Base-by-base conservation (phyloP, 2,113 vertebrate species). In the Cryptoleucopteryx plumbea region DNA sequence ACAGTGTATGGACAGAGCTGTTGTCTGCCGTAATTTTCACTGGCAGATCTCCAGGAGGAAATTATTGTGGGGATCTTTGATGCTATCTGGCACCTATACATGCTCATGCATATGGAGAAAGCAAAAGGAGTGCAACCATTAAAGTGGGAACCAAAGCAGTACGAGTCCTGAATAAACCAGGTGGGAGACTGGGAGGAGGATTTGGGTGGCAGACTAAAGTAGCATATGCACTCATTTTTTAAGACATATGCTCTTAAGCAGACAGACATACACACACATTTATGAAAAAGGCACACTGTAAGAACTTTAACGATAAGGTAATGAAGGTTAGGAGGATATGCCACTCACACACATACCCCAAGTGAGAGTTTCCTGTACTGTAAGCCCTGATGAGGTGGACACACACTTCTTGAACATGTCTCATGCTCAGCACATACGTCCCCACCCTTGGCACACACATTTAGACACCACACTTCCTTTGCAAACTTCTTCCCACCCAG, bases 21-120 rank as follows among this genome's bases (percentile, higher is more conserved):
- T 56, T 86, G 70, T 85, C 87, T 14, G 19, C 40, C 21, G 43
- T 85, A 23, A 63, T 89, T 77, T 86, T 86, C 4, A 0, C 52
- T 91, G 93, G 92, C 74, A 75, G 40, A 62, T 82, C 55, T 96
- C 87, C 87, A 94, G 92, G 36, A 95, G 63, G 80, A 94, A 93
- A 88, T 95, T 88, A 82, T 61, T 86, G 87, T 70, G 50, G 38
- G 26, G 45, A 73, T 95, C 29, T 77, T 88, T 93, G 90, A 77
- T 92, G 53, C 32, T 90, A 56, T 92, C 82, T 96, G 94, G 70
- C 78, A 80, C 59, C 61, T 71, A 29, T 25, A 72, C 32, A 63
- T 1, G 6, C 52, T 67, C 73, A 67, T 22, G 47, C 77, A 82
- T 48, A 78, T 47, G 63, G 61, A 91, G 83, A 85, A 95, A 70